phyloP scores from a whole-genome alignment of 2,113 vertebrate genomes.

The Platycercus adscitus region DNA sequence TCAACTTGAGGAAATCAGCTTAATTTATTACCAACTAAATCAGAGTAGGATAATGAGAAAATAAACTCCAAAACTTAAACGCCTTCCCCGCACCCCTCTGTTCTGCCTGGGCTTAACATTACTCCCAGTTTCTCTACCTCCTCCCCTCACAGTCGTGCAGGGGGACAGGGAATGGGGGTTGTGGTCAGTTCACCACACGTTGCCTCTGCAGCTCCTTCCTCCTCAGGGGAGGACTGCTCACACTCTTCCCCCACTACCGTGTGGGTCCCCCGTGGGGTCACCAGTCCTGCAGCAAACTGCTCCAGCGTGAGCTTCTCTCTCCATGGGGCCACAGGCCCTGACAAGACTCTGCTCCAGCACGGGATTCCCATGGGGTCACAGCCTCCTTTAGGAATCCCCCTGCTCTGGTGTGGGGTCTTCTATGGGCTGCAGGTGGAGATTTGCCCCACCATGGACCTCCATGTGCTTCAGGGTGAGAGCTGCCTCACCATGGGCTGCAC shows the following conservation, averaged over 20 bases:
- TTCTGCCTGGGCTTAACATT: background rate
- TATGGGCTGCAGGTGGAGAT: background rate
- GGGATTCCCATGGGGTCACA: background rate
- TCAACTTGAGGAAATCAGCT: background rate
- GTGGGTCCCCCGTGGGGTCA: background rate
- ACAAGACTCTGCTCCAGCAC: background rate
- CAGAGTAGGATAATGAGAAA: background rate
- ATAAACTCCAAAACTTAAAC: background rate
- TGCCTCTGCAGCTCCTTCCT: background rate
- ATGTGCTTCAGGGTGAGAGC: background rate
- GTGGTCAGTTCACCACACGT: rapidly evolving
- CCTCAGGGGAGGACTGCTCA: background rate
- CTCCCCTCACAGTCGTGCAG: rapidly evolving
- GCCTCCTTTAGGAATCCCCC: background rate
- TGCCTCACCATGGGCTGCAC: background rate
- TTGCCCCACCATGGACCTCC: background rate
- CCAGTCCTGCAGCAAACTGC: background rate
- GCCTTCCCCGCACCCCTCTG: rapidly evolving
- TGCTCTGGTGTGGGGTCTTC: background rate
- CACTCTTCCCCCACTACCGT: background rate
- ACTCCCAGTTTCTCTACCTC: background rate
- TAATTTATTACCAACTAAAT: background rate
- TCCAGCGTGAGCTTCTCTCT: background rate
- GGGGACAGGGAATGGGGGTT: background rate
- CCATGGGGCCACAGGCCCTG: background rate